Conservation (phyloP, 2,113 vertebrate genomes). For the Urocynchramus pylzowi region DNA sequence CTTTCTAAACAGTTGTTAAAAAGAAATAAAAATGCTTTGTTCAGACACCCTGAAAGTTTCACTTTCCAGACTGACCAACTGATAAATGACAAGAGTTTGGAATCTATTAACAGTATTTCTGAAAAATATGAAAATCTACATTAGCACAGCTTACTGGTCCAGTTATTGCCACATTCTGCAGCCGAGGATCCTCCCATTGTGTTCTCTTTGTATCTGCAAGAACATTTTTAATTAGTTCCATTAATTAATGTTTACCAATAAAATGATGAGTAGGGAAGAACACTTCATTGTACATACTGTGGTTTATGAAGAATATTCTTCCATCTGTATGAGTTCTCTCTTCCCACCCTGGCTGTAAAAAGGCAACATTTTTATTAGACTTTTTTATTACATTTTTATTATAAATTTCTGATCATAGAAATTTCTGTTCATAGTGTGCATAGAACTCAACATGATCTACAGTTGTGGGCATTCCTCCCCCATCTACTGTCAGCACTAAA, state of each 20-base stretch:
- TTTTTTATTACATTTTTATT: background rate
- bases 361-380: background rate
- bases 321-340: conserved; percentile 92
- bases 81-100: background rate
- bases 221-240: background rate
- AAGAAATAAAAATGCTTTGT: background rate
- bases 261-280: background rate
- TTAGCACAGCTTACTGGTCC: conserved; percentile 85
- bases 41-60: background rate
- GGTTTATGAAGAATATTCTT: conserved; percentile 95
- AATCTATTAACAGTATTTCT: background rate
- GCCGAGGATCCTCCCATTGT: conserved; percentile 96
- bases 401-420: background rate
- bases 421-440: background rate
- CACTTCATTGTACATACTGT: conserved; percentile 78
- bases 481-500: background rate
- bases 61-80: background rate
- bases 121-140: background rate
- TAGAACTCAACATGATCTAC: background rate
- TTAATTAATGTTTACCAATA: background rate
- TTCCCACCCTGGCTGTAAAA: conserved; percentile 91
- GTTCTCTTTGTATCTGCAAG: conserved; percentile 88
- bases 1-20: background rate
- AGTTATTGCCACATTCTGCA: conserved; percentile 89
- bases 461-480: background rate